A percentile compares a stretch with the other conserved stretches of the same genome.
Evolutionary conservation across 2,113 vertebrate genomes (phyloP).

Genomic region (Psittacara wagleri): DNA sequence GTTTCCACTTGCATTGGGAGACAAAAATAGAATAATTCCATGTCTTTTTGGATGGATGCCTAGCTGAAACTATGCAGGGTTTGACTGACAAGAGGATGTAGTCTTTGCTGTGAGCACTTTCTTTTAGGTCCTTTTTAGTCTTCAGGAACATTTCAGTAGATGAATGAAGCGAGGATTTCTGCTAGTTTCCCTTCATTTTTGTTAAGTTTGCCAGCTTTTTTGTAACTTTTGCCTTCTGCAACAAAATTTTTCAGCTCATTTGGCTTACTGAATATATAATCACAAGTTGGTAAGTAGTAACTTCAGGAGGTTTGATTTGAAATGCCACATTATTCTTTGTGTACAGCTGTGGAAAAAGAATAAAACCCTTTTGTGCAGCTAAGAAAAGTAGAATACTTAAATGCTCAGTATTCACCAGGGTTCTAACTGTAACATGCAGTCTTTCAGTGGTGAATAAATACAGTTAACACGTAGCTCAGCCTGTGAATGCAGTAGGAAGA

Average conservation of each 20-base stretch:
- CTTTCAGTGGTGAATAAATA: conserved; percentile 28
- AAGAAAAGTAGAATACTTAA: conserved; percentile 25
- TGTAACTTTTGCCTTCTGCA: conserved; percentile 1
- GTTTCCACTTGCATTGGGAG: conserved; percentile 79
- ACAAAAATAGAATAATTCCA: conserved; percentile 90
- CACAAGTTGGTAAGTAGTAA: conserved; percentile 64
- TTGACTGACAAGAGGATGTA: conserved; percentile 84
- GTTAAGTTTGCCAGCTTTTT: conserved; percentile 22
- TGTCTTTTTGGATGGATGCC: conserved; percentile 87
- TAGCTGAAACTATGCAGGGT: conserved; percentile 81
- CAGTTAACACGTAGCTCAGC: background rate
- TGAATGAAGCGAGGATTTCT: conserved; percentile 38
- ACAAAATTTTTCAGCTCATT: background rate
- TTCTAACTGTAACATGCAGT: background rate
- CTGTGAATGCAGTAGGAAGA: background rate
- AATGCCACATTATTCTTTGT: conserved; percentile 26
- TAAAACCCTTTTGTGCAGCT: conserved; percentile 32
- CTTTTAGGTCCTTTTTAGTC: conserved; percentile 71
- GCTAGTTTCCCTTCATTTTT: conserved; percentile 4
- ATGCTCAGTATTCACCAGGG: background rate
- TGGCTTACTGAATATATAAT: background rate
- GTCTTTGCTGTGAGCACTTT: conserved; percentile 75
- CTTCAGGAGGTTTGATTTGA: conserved; percentile 38
- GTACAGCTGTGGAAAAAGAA: conserved; percentile 24
- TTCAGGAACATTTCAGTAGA: conserved; percentile 60